Evolutionary conservation across 2,797 vertebrate species (phyloP).

Genomic region (Coregonus suidteri): DNA sequence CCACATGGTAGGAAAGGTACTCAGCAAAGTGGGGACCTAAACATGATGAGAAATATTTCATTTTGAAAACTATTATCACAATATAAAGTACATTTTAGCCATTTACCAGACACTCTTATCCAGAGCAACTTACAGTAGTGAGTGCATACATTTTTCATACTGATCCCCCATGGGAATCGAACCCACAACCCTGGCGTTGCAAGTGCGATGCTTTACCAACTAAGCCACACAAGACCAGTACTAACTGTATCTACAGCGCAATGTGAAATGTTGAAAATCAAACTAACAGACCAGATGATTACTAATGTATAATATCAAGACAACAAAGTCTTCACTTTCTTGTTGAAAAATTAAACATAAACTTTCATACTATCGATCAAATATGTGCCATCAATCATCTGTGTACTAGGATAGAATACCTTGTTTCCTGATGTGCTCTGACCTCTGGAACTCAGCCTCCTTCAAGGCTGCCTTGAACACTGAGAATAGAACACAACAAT

Average conservation of each 20-base stretch:
- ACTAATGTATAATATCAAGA: background rate
- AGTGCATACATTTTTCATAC: no score
- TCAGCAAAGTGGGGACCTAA: conserved; percentile 93
- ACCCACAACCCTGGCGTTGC: no score
- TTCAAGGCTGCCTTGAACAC: conserved; percentile 87
- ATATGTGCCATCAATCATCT: background rate
- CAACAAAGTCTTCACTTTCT: background rate
- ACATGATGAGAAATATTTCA: background rate
- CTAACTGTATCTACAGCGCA: no score
- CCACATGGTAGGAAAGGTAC: conserved; percentile 86
- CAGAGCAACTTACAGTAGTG: no score
- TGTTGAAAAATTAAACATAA: background rate
- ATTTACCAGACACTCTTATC: no score
- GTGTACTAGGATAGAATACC: conserved; percentile 68
- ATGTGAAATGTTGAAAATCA: no score
- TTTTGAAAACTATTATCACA: background rate
- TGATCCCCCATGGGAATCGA: no score
- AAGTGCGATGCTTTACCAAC: no score
- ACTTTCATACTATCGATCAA: background rate
- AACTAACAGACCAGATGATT: background rate
- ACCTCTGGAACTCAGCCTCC: conserved; percentile 92
- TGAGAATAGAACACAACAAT: conserved; percentile 53
- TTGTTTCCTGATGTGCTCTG: conserved; percentile 95
- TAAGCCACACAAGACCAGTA: no score
- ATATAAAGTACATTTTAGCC: background rate